Base-by-base conservation (phyloP, 30 jellyfish, hydroid and myxozoan species). In the Hydra vulgaris region DNA sequence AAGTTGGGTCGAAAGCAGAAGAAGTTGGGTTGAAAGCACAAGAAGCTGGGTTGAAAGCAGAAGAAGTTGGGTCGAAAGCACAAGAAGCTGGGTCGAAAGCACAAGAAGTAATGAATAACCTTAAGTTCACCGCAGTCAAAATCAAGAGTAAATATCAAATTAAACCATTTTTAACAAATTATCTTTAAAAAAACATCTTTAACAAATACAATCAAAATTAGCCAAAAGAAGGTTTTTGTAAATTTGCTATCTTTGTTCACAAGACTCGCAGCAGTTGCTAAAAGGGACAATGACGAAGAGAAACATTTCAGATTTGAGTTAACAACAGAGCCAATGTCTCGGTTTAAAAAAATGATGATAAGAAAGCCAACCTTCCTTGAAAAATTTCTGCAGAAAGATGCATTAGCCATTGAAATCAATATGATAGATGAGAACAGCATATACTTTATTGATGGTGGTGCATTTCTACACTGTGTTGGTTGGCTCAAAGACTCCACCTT, bases 401-500 rank as follows among this genome's bases (percentile, higher is more conserved):
- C 71, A 5, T 54, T 56, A n/a, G 72, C 53, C 86, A 71, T 74
- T 17, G 27, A 72, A 80, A 79, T 79, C 26, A 79, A 72, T n/a
- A n/a, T n/a, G n/a, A n/a, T n/a, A n/a, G n/a, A n/a, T n/a, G n/a
- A n/a, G n/a, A n/a, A n/a, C n/a, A n/a, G n/a, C n/a, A n/a, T n/a
- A n/a, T n/a, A n/a, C n/a, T n/a, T n/a, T n/a, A n/a, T n/a, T n/a
- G n/a, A n/a, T n/a, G n/a, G n/a, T n/a, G n/a, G n/a, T n/a, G 53
- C 21, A 81, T 69, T 69, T 79, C 87, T 8, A 68, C 88, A 75
- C 20, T 53, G 88, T 53, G 88, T 83, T 0, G 19, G 82, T 21
- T 83, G 90, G 90, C 15, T 1, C 0, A 74, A 83, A 56, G 87
- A 87, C 26, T n/a, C n/a, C n/a, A n/a, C n/a, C n/a, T n/a, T n/a